A percentile compares a stretch with the other conserved stretches of the same genome.
These are phyloP conservation scores for Phymatocera aterrima DNA, from an alignment of 2,888 invertebrate species.

Conservation along the genomic window DNA sequence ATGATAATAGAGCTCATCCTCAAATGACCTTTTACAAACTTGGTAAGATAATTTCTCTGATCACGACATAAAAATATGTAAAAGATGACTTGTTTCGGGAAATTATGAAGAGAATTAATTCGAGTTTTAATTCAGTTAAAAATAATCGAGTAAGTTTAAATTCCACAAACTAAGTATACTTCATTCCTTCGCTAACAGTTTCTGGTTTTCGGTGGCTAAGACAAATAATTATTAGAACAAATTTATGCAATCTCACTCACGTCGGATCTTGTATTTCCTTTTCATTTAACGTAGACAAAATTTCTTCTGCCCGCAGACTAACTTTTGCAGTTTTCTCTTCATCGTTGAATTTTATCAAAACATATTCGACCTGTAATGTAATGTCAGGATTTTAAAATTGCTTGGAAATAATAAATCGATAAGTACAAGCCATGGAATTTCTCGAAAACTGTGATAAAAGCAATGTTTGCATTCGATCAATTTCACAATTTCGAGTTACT, in stretches of 20 bases:
- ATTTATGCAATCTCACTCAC: constrained; percentile 75
- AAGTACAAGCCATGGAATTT: too few species aligned
- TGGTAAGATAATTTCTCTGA: too few species aligned
- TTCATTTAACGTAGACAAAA: constrained; percentile 88
- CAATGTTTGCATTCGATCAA: not conserved
- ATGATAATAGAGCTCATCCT: too few species aligned
- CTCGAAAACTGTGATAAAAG: not conserved
- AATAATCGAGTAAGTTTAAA: too few species aligned
- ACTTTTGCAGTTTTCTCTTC: constrained; percentile 88
- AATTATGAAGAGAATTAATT: too few species aligned
- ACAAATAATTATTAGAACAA: too few species aligned
- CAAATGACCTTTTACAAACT: too few species aligned
- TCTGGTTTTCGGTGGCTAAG: not conserved
- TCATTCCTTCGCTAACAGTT: not conserved
- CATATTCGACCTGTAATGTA: constrained; percentile 88
- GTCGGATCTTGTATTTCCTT: constrained; percentile 87
- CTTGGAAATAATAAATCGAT: not conserved
- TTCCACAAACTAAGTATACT: too few species aligned
- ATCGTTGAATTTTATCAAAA: constrained; percentile 96
- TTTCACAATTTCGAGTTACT: not conserved
- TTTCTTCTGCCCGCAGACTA: constrained; percentile 88
- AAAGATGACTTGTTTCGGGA: too few species aligned
- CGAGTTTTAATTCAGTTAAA: too few species aligned
- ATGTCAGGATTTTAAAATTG: not conserved
- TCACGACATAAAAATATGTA: too few species aligned